phyloP scores from a whole-genome alignment of 2,797 vertebrate species.

The Tachyglossus aculeatus region DNA sequence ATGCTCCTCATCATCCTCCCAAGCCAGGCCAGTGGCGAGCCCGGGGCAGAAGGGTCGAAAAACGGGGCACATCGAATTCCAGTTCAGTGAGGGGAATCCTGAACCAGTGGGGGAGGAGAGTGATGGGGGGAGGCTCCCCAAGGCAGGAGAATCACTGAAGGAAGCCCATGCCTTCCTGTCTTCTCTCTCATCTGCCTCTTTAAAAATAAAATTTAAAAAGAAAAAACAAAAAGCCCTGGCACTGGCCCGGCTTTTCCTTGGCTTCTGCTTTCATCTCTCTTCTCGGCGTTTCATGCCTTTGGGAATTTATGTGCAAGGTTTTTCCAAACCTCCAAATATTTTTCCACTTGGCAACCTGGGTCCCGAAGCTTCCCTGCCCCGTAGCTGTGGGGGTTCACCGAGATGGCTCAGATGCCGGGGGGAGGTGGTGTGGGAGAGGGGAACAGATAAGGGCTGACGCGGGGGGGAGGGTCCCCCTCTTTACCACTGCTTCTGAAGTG shows the following conservation, averaged over 20 bases:
- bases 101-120: too few species aligned
- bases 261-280: conserved; percentile 79
- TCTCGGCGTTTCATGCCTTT: conserved; percentile 78
- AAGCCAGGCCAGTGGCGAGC: conserved; percentile 60
- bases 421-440: too few species aligned
- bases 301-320: conserved; percentile 85
- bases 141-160: conserved; percentile 74
- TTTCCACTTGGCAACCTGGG: conserved; percentile 82
- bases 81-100: too few species aligned
- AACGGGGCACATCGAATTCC: too few species aligned
- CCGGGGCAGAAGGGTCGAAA: conserved; percentile 67
- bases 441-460: too few species aligned
- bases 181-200: too few species aligned
- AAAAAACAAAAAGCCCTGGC: too few species aligned
- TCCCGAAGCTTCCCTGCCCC: conserved; percentile 74
- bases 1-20: background rate
- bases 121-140: too few species aligned
- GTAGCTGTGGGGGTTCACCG: conserved; percentile 72
- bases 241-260: conserved; percentile 77
- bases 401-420: too few species aligned
- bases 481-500: too few species aligned
- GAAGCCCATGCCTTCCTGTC: conserved; percentile 74
- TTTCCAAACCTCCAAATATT: conserved; percentile 85
- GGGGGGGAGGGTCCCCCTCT: too few species aligned
- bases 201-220: too few species aligned